phyloP scores from a whole-genome alignment of 1,140 invertebrate species.

The Semibalanus balanoides region DNA sequence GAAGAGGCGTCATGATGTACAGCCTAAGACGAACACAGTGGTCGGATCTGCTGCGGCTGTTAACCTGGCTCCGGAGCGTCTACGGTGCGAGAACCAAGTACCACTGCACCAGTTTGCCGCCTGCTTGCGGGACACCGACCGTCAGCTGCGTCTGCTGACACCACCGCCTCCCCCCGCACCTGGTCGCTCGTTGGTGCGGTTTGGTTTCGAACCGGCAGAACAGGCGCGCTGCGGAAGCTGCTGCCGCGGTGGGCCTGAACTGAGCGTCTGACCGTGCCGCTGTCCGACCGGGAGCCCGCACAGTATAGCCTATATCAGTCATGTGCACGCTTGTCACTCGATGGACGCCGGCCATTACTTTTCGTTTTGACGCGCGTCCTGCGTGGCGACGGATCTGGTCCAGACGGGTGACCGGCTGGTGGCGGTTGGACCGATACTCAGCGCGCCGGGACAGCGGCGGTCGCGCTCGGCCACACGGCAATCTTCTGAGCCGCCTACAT shows the following conservation, averaged over 20 bases:
- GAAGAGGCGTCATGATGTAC: too few relatives aligned
- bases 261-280: neutral
- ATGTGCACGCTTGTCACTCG: constrained; percentile 60
- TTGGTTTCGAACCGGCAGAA: constrained; percentile 50
- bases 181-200: constrained; percentile 62
- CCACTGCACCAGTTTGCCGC: constrained; percentile 58
- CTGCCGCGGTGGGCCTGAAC: neutral
- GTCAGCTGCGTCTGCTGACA: constrained; percentile 50
- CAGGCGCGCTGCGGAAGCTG: constrained; percentile 3
- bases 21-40: too few relatives aligned
- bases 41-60: constrained; percentile 48
- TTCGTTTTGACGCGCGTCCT: constrained; percentile 48
- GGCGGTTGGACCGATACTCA: constrained; percentile 65
- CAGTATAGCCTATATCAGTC: constrained; percentile 51
- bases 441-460: constrained; percentile 37
- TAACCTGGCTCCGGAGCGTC: constrained; percentile 57
- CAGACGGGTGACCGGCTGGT: constrained; percentile 24
- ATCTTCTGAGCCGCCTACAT: constrained; percentile 56
- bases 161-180: constrained; percentile 53
- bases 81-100: constrained; percentile 63
- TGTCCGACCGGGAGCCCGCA: neutral
- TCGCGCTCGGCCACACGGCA: neutral
- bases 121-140: constrained; percentile 53
- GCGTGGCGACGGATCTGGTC: too few relatives aligned
- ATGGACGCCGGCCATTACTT: constrained; percentile 76